Conservation (phyloP, 2,888 invertebrate genomes). For the Mycalesis mineus region DNA sequence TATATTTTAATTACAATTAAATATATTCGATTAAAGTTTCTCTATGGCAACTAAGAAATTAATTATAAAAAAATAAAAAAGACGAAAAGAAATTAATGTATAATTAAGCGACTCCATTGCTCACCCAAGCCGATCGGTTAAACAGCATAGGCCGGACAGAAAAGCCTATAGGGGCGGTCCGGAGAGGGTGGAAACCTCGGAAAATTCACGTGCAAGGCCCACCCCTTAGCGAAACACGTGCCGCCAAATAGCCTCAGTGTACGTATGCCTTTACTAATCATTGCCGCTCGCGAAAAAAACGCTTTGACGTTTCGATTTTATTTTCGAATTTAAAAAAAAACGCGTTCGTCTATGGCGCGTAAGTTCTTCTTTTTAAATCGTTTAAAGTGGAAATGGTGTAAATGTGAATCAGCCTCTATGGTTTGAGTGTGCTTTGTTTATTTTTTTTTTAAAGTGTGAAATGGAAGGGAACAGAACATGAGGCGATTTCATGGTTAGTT, state of each 20-base stretch:
- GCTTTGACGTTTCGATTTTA: constrained; percentile 54
- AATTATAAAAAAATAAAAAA: background rate
- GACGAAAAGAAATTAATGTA: background rate
- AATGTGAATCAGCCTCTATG: constrained; percentile 55
- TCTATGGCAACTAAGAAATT: no score
- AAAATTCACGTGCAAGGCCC: constrained; percentile 76
- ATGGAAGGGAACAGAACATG: constrained; percentile 66
- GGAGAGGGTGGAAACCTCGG: constrained; percentile 77
- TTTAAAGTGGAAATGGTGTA: constrained; percentile 48
- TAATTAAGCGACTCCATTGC: constrained; percentile 47
- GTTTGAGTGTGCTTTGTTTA: constrained; percentile 43
- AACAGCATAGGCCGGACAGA: constrained; percentile 79
- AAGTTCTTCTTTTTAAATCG: constrained; percentile 42
- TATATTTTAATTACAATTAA: background rate
- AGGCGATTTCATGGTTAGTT: constrained; percentile 75
- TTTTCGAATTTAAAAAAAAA: constrained; percentile 41
- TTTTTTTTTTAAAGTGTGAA: constrained; percentile 55
- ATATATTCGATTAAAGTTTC: no score
- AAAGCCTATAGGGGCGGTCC: constrained; percentile 79
- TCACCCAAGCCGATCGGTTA: constrained; percentile 66
- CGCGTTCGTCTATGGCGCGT: constrained; percentile 24
- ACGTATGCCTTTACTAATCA: constrained; percentile 71
- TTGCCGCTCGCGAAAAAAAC: constrained; percentile 64
- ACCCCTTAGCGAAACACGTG: constrained; percentile 70
- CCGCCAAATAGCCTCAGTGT: constrained; percentile 70